These are phyloP conservation scores for Oenanthe melanoleuca DNA, from an alignment of 2,113 vertebrate species.

Conservation along the genomic window DNA sequence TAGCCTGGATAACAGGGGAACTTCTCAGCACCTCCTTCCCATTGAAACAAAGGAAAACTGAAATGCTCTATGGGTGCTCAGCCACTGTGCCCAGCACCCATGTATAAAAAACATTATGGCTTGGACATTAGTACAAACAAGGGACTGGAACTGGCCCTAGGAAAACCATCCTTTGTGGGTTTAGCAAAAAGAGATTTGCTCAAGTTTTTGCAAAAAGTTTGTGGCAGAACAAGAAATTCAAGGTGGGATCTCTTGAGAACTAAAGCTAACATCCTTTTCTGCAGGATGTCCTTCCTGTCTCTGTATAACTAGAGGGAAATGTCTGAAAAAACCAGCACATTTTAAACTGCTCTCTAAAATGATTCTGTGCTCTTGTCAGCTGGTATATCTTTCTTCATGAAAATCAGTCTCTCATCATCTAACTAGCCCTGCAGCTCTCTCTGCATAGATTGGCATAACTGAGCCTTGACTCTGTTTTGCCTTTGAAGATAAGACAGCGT, in stretches of 20 bases:
- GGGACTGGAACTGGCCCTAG: neutral
- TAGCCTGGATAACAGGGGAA: neutral
- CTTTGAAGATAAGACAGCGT: conserved; percentile 44
- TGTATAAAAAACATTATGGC: neutral
- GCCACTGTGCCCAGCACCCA: accelerated
- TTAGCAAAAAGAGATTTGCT: neutral
- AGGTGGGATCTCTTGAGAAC: neutral
- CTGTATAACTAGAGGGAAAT: neutral
- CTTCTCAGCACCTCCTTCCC: neutral
- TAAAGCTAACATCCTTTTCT: neutral
- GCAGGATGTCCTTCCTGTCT: neutral
- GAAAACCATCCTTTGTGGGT: neutral
- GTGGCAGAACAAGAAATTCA: neutral
- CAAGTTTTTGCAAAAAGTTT: neutral
- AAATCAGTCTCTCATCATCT: conserved; percentile 45
- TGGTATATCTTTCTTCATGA: conserved; percentile 20
- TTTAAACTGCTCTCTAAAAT: neutral
- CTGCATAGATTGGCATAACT: conserved; percentile 17
- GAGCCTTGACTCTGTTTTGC: conserved; percentile 21
- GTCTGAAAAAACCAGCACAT: neutral
- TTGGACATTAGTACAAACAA: neutral
- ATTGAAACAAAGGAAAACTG: neutral
- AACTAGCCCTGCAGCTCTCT: conserved; percentile 41
- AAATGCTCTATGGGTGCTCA: neutral
- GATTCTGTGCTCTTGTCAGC: conserved; percentile 27